Evolutionary conservation across 1,140 invertebrate species (phyloP).

Genomic region (Penaeus vannamei): DNA sequence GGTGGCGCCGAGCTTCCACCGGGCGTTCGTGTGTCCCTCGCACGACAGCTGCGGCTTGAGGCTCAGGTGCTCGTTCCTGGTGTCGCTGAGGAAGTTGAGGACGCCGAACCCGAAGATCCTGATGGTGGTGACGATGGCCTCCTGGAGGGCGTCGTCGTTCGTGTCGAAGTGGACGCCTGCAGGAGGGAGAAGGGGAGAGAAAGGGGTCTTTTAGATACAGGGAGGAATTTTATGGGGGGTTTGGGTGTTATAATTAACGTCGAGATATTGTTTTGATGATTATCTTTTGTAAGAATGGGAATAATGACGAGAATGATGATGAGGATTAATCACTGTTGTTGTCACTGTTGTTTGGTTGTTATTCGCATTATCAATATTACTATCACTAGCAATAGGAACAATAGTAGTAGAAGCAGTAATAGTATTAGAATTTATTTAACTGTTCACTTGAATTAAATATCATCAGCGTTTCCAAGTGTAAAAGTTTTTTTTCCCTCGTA

Average conservation of each 20-base stretch:
- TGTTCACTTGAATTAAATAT: too few species aligned
- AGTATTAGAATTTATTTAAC: too few species aligned
- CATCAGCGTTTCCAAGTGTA: too few species aligned
- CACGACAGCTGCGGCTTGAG: constrained; percentile 87
- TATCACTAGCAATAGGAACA: too few species aligned
- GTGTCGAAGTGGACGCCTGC: constrained; percentile 93
- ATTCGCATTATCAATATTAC: too few species aligned
- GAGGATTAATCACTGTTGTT: too few species aligned
- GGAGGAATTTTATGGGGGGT: not conserved
- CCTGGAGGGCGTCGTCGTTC: constrained; percentile 82
- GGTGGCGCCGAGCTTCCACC: constrained; percentile 77
- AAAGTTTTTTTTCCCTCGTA: too few species aligned
- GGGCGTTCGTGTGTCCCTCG: constrained; percentile 80
- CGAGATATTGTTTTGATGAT: too few species aligned
- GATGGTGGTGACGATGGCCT: constrained; percentile 89
- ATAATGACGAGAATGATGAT: too few species aligned
- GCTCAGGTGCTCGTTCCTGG: constrained; percentile 76
- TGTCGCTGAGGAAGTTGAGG: constrained; percentile 86
- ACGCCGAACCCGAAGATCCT: constrained; percentile 93
- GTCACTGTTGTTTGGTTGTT: too few species aligned
- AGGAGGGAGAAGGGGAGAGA: constrained; percentile 31
- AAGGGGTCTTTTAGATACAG: not conserved
- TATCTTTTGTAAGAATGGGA: too few species aligned
- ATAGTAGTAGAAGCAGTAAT: too few species aligned
- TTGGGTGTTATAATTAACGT: not conserved